Conservation (phyloP, 2,888 invertebrate genomes). For the Crossocerus cetratus region DNA sequence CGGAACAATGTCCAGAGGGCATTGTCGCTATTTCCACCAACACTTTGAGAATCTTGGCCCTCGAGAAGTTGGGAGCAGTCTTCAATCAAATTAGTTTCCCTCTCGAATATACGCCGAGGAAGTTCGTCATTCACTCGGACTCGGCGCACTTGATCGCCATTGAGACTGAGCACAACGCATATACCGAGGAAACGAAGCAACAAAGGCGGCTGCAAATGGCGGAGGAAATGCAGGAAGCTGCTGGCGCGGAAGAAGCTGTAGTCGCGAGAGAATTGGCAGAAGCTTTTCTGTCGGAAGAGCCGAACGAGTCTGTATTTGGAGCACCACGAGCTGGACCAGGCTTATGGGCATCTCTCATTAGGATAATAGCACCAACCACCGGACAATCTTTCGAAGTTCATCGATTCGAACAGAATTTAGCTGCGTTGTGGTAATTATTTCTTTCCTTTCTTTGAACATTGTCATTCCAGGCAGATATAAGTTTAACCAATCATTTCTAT, state of each 20-base stretch:
- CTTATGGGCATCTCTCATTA: constrained; percentile 96
- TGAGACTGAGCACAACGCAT: constrained; percentile 99
- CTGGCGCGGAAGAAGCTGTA: constrained; percentile 96
- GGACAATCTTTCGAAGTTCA: constrained; percentile 88
- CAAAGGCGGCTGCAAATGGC: constrained; percentile 97
- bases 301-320: constrained; percentile 96
- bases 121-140: constrained; percentile 95
- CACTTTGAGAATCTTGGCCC: constrained; percentile 95
- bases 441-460: background rate
- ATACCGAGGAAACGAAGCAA: constrained; percentile 97
- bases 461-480: background rate
- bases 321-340: constrained; percentile 97
- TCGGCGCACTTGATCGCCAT: constrained; percentile 93
- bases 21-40: constrained; percentile 99
- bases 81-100: constrained; percentile 97
- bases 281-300: constrained; percentile 94
- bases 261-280: constrained; percentile 98
- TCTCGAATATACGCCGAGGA: constrained; percentile 96
- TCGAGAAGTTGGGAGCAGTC: constrained; percentile 98
- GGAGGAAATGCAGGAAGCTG: constrained; percentile 98
- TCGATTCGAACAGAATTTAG: constrained; percentile 96
- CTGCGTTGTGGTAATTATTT: constrained; percentile 86
- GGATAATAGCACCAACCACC: constrained; percentile 90
- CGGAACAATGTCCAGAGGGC: constrained; percentile 99
- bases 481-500: background rate